Percentiles rank a stretch among this genome's conserved stretches.
phyloP scores from a whole-genome alignment of 2,888 invertebrate species.

The Platycheirus albimanus region DNA sequence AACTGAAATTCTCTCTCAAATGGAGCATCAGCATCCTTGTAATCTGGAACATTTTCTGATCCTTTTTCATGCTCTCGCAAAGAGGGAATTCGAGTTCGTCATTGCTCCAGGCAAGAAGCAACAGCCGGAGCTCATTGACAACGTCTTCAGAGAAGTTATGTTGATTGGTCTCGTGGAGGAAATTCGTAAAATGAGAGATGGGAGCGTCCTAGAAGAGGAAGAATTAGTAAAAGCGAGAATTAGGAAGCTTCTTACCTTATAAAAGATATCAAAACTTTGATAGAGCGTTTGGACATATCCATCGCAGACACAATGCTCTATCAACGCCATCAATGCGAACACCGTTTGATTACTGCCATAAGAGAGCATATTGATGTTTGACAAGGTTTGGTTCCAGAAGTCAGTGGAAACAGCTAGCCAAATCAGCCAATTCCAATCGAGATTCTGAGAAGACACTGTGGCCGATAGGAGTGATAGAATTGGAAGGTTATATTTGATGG shows the following conservation, averaged over 20 bases:
- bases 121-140: slow-evolving; percentile 81
- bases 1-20: slow-evolving; percentile 86
- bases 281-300: slow-evolving; percentile 86
- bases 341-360: slow-evolving; percentile 76
- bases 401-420: slow-evolving; percentile 80
- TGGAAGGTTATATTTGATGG: slow-evolving; percentile 78
- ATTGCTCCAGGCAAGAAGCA: slow-evolving; percentile 80
- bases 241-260: slow-evolving; percentile 85
- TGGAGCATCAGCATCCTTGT: slow-evolving; percentile 86
- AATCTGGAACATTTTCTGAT: slow-evolving; percentile 84
- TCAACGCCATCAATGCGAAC: slow-evolving; percentile 78
- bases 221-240: too few relatives aligned
- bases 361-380: slow-evolving; percentile 62
- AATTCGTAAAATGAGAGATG: slow-evolving; percentile 85
- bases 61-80: slow-evolving; percentile 80
- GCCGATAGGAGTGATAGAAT: slow-evolving; percentile 80
- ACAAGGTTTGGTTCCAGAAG: slow-evolving; percentile 76
- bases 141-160: slow-evolving; percentile 83
- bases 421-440: slow-evolving; percentile 81
- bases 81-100: slow-evolving; percentile 79
- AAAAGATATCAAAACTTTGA: slow-evolving; percentile 88
- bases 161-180: slow-evolving; percentile 84
- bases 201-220: slow-evolving; percentile 85
- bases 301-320: slow-evolving; percentile 82
- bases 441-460: slow-evolving; percentile 76